Conservation (phyloP, 2,797 vertebrate species). For the Eutrigla gurnardus region DNA sequence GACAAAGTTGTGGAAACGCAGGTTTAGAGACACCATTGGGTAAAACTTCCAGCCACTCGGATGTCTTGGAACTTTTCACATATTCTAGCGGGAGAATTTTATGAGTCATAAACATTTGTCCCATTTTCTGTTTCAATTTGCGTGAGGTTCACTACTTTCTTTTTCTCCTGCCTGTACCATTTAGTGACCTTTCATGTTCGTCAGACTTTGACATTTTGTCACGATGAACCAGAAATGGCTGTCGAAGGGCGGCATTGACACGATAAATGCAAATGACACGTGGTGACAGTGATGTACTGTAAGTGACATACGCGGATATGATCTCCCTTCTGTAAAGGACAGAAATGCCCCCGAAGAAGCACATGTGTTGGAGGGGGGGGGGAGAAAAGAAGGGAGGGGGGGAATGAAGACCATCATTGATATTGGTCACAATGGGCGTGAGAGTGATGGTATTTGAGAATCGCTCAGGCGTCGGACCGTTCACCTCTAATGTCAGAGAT, state of each 20-base stretch:
- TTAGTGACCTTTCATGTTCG: conserved; percentile 78
- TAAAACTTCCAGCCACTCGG: background rate
- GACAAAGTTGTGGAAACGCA: background rate
- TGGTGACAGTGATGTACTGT: conserved; percentile 69
- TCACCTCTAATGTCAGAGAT: conserved; percentile 80
- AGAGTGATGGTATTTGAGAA: conserved; percentile 76
- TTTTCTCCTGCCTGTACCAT: background rate
- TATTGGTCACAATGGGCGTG: conserved; percentile 48
- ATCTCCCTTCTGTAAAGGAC: conserved; percentile 70
- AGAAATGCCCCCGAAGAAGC: conserved; percentile 68
- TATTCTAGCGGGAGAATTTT: background rate
- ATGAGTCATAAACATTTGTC: conserved; percentile 4
- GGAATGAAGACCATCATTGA: conserved; percentile 49
- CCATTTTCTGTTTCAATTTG: conserved; percentile 2
- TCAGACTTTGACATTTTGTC: conserved; percentile 78
- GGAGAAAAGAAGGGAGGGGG: conserved; percentile 20
- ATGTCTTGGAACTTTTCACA: background rate
- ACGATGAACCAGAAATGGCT: conserved; percentile 75
- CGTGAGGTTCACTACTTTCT: background rate
- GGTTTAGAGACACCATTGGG: background rate
- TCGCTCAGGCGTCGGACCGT: conserved; percentile 69
- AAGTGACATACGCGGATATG: conserved; percentile 74
- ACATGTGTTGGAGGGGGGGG: conserved; percentile 13
- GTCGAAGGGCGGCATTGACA: conserved; percentile 69
- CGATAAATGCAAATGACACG: conserved; percentile 69